phyloP scores from a whole-genome alignment of 1,140 invertebrate genomes.

The Camponotus floridanus region DNA sequence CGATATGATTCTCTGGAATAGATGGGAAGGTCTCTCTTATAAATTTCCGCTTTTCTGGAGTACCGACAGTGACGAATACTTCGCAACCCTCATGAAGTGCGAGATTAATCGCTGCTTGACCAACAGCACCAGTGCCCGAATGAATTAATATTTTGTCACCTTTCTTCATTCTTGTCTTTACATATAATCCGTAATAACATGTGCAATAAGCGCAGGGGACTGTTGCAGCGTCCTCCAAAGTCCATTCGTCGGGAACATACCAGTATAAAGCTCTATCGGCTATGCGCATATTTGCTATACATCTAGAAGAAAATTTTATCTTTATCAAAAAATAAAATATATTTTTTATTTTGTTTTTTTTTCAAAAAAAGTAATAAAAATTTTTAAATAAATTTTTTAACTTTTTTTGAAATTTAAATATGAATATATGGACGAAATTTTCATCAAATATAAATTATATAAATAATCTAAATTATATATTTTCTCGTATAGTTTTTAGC shows the following conservation, averaged over 20 bases:
- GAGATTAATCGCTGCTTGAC: constrained; percentile 24
- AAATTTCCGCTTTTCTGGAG: constrained; percentile 90
- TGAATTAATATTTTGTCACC: constrained; percentile 91
- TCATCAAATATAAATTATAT: no score
- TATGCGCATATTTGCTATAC: background rate
- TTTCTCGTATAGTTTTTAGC: background rate
- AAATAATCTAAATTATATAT: background rate
- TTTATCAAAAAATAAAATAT: background rate
- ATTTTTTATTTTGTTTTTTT: background rate
- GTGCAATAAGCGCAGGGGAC: constrained; percentile 95
- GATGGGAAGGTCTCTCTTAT: constrained; percentile 89
- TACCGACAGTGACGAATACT: constrained; percentile 88
- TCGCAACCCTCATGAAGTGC: background rate
- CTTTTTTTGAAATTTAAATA: no score
- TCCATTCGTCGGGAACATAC: constrained; percentile 94
- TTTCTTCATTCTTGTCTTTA: constrained; percentile 86
- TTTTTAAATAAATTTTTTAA: no score
- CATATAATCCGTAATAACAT: constrained; percentile 92
- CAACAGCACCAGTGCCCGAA: constrained; percentile 91
- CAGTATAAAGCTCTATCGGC: constrained; percentile 83
- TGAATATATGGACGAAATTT: no score
- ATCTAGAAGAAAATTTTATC: background rate
- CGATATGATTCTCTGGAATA: constrained; percentile 89
- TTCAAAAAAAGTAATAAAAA: no score
- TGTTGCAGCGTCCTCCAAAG: constrained; percentile 94